Conservation (phyloP, 2,113 vertebrate species). For the Callionymus lyra region DNA sequence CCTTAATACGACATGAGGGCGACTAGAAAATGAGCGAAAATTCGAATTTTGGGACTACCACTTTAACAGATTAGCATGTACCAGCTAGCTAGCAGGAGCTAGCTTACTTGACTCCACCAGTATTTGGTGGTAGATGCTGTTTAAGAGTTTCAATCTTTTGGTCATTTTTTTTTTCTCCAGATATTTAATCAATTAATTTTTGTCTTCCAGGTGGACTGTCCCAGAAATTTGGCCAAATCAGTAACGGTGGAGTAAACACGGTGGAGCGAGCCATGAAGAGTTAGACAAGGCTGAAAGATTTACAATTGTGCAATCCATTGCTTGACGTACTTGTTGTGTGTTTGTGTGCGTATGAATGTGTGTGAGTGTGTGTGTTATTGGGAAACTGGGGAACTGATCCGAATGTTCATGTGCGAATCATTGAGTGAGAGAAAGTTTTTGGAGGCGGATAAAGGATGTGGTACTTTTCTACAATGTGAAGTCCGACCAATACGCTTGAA, state of each 20-base stretch:
- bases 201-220: constrained; percentile 85
- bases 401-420: constrained; percentile 2
- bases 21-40: no score
- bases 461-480: constrained; percentile 48
- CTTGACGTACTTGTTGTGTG: constrained; percentile 10
- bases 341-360: constrained; percentile 10
- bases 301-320: constrained; percentile 56
- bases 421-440: constrained; percentile 3
- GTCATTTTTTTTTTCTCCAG: no score
- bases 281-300: constrained; percentile 23
- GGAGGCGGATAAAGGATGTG: background rate
- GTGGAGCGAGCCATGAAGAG: constrained; percentile 6
- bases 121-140: no score
- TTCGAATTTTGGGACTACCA: no score
- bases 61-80: no score
- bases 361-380: constrained; percentile 12
- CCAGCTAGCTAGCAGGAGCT: no score
- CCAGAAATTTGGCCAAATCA: constrained; percentile 94
- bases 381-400: background rate
- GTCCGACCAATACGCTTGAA: constrained; percentile 34
- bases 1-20: no score
- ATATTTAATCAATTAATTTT: no score
- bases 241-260: constrained; percentile 84
- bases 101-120: no score
- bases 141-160: no score